Conservation (phyloP, 2,888 invertebrate species). For the Euproctis similis region DNA sequence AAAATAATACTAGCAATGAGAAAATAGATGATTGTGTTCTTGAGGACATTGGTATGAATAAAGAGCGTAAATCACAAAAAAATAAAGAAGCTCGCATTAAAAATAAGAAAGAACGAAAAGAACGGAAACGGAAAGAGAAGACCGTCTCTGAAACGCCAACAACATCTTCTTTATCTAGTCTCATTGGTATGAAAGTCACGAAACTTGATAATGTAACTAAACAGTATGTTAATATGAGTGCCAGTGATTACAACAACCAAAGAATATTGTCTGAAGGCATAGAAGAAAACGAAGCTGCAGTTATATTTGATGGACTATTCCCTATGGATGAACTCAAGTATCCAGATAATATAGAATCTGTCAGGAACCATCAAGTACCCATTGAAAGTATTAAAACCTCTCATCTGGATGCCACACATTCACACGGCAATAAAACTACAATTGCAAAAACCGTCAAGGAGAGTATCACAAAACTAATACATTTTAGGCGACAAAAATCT, state of each 20-base stretch:
- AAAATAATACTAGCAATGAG: background rate
- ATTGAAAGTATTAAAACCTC: too few relatives aligned
- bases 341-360: conserved; percentile 37
- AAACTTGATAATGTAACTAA: conserved; percentile 10
- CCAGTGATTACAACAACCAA: conserved; percentile 48
- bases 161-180: conserved; percentile 33
- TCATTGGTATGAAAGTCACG: conserved; percentile 50
- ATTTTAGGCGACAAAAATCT: conserved; percentile 39
- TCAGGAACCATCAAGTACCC: too few relatives aligned
- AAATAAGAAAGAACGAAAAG: conserved; percentile 26
- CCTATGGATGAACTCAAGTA: conserved; percentile 53
- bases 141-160: conserved; percentile 7
- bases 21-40: background rate
- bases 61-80: conserved; percentile 1
- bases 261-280: conserved; percentile 41
- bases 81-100: conserved; percentile 11
- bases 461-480: conserved; percentile 43
- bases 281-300: conserved; percentile 34
- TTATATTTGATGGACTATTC: conserved; percentile 47
- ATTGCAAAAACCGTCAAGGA: conserved; percentile 30
- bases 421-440: too few relatives aligned
- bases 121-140: conserved; percentile 8
- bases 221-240: conserved; percentile 20
- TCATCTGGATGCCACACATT: too few relatives aligned
- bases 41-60: background rate